phyloP scores from a whole-genome alignment of 1,140 invertebrate species.

The Chelonus insularis region DNA sequence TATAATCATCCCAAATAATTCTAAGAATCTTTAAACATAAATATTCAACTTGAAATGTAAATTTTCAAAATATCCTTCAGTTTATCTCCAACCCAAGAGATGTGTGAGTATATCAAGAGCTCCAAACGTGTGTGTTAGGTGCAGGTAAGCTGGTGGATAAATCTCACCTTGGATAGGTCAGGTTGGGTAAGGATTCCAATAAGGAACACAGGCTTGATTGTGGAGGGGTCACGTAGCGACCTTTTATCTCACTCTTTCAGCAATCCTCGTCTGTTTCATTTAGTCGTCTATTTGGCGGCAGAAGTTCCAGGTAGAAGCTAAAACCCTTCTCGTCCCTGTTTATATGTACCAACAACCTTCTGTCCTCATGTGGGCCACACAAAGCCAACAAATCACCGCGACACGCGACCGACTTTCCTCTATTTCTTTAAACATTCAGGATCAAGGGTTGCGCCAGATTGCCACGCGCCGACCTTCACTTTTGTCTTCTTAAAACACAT shows the following conservation, averaged over 20 bases:
- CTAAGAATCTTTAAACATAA: too few relatives aligned
- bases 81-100: too few relatives aligned
- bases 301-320: conserved; percentile 18
- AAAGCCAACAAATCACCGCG: conserved; percentile 50
- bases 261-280: not conserved
- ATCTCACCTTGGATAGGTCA: conserved; percentile 54
- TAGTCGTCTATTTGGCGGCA: conserved; percentile 4
- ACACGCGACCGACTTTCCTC: conserved; percentile 53
- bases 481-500: not conserved
- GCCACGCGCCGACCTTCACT: conserved; percentile 16
- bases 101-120: too few relatives aligned
- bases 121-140: too few relatives aligned
- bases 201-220: conserved; percentile 39
- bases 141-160: conserved; percentile 53
- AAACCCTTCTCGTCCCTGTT: conserved; percentile 35
- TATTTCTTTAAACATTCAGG: conserved; percentile 44
- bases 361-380: conserved; percentile 19
- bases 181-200: conserved; percentile 46
- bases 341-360: not conserved
- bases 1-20: too few relatives aligned
- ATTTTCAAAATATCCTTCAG: too few relatives aligned
- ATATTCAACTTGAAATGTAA: too few relatives aligned
- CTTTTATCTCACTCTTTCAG: not conserved
- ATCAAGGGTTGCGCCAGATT: conserved; percentile 33
- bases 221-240: conserved; percentile 36